Evolutionary conservation across 37 sponge, comb jelly and placozoan species (phyloP), one percentile per base, ranked within the genome.

Genomic region (Cliona cf. orientalis): DNA sequence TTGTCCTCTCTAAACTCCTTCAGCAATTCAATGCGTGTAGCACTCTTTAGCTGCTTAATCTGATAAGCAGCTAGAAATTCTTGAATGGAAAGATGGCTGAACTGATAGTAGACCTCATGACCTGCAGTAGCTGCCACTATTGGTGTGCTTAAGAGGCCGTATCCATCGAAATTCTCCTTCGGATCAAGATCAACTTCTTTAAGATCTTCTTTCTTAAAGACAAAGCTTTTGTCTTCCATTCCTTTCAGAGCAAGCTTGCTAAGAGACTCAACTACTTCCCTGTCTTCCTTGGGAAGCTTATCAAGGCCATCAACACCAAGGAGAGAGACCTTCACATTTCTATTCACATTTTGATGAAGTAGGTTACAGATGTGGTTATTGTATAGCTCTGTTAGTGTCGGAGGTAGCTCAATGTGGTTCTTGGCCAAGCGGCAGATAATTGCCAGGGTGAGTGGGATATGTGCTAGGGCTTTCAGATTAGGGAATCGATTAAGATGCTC

Each of bases 391-490:
- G 80, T 69, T 1, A 80, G 80, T 31, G 80, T 80, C 0, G 40
- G 34, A 36, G 80, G 80, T 5, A 80, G 59, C 14, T 2, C 40
- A 39, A 21, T 12, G 2, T 53, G 34, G 6, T 80, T 49, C n/a
- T 39, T 55, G 19, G 38, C 58, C 21, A 80, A 58, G 28, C n/a
- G 2, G 59, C 80, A 80, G 14, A 80, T 80, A 28, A 80, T 80
- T 21, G 69, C 19, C 3, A 80, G 59, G 9, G 80, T 80, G n/a
- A 80, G 71, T 4, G 80, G 80, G 35, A 80, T 80, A 42, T 80
- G 80, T 39, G 80, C 80, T 2, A 80, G 31, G 38, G 80, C 80
- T 57, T 56, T 67, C 42, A 80, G 69, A 38, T 80, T 68, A 21
- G 80, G 80, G 69, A 69, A 69, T 59, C 23, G 19, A 28, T 80